Base-by-base conservation (phyloP, 1,140 invertebrate species). In the Dryas iulia region DNA sequence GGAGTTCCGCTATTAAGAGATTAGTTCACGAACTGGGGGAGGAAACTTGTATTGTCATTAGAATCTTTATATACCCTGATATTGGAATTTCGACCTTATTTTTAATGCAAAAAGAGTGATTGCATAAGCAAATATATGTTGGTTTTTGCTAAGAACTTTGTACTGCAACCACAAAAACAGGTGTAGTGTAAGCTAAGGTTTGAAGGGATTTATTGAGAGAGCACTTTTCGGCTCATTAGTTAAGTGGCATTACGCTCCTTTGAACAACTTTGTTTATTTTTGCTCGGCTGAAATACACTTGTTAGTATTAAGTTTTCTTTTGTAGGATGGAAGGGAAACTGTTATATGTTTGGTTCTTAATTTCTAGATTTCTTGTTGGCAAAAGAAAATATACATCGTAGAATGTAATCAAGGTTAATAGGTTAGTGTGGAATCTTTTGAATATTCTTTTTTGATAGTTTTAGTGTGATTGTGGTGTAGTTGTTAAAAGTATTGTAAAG, bases 1-100 rank as follows among this genome's bases (percentile, higher is more conserved):
- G 69, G 72, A 77, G 52, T 77, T 78, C 71, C 72, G 61, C 74
- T 76, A 78, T 82, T 81, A 84, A 75, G 53, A 78, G 79, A 84
- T 83, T 82, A 82, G 72, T 80, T 80, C 39, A 56, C 66, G 56
- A 74, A 78, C 67, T 76, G 54, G 28, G 60, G 62, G 69, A 74
- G 73, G 71, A 71, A 78, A 74, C 69, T 79, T 71, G 58, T 72
- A 65, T 75, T 56, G 59, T 61, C 66, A 68, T 68, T 69, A 72
- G 59, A 69, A 66, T 63, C 57, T 60, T 67, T 66, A 53, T 24
- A 21, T 10, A 8, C 14, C 12, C 0, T 24, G 18, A 39, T 57
- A 31, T 25, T 53, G 24, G 25, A 71, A 57, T 47, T 63, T 62
- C 21, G 64, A 10, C 25, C 58, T 59, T 68, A 66, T 59, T 58